phyloP scores from a whole-genome alignment of 2,888 invertebrate genomes.

The Trisateles emortualis region DNA sequence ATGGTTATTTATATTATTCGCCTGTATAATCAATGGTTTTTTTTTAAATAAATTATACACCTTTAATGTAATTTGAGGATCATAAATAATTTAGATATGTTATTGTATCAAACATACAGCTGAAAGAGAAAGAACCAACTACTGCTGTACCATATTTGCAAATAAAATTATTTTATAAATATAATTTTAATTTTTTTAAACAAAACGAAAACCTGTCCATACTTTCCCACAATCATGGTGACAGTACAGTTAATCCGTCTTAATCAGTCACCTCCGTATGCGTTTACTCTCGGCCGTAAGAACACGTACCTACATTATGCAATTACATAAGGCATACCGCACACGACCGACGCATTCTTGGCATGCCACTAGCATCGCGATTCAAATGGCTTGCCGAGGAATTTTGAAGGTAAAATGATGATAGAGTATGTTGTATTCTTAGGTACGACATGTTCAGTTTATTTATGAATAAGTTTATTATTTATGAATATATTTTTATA shows the following conservation, averaged over 20 bases:
- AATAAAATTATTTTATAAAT: neutral
- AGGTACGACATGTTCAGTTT: neutral
- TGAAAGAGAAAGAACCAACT: too few relatives aligned
- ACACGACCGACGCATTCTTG: slow-evolving; percentile 18
- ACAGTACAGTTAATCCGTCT: slow-evolving; percentile 66
- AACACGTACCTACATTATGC: slow-evolving; percentile 64
- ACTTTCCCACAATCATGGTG: slow-evolving; percentile 34
- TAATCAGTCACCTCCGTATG: slow-evolving; percentile 67
- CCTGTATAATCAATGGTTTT: too few relatives aligned
- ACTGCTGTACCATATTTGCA: too few relatives aligned
- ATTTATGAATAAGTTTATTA: neutral
- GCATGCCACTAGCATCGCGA: slow-evolving; percentile 14
- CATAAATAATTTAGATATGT: too few relatives aligned
- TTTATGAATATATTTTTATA: too few relatives aligned
- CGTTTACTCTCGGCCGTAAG: slow-evolving; percentile 56
- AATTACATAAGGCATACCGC: slow-evolving; percentile 49
- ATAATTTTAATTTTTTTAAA: neutral
- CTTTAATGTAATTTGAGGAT: too few relatives aligned
- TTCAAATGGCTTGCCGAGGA: slow-evolving; percentile 34
- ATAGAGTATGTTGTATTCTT: neutral
- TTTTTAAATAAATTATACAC: too few relatives aligned
- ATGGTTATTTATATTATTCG: too few relatives aligned
- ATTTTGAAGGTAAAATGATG: slow-evolving; percentile 25
- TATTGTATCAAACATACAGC: too few relatives aligned
- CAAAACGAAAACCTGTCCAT: slow-evolving; percentile 8